phyloP scores from a whole-genome alignment of 2,113 vertebrate species.

The Ascaphus truei region DNA sequence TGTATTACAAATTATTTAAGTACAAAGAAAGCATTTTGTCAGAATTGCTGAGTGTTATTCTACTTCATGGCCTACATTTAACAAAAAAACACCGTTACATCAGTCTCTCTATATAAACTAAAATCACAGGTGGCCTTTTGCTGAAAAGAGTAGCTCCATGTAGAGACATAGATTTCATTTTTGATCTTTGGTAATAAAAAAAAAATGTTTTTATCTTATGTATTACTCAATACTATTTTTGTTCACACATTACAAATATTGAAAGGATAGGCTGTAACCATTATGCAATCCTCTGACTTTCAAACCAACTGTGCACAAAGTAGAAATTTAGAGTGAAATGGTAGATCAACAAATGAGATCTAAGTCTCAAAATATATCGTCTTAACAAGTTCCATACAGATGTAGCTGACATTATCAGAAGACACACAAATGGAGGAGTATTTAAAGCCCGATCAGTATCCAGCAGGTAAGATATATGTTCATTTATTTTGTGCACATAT shows the following conservation, averaged over 20 bases:
- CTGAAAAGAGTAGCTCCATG: conserved; percentile 18
- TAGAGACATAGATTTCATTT: conserved; percentile 32
- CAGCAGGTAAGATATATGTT: conserved; percentile 73
- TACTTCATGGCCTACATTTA: conserved; percentile 15
- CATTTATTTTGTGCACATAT: neutral
- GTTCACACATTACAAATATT: conserved; percentile 21
- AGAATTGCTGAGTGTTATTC: neutral
- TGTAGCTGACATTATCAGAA: conserved; percentile 73
- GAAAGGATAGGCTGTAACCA: conserved; percentile 15
- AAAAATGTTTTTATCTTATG: conserved; percentile 19
- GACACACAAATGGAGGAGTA: conserved; percentile 64
- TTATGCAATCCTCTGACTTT: conserved; percentile 23
- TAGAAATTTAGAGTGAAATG: conserved; percentile 6
- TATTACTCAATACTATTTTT: conserved; percentile 30
- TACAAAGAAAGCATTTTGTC: conserved; percentile 28
- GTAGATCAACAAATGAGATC: neutral
- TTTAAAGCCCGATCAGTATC: conserved; percentile 77
- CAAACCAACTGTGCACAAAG: neutral
- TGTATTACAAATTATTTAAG: conserved; percentile 16
- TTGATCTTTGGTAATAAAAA: conserved; percentile 33
- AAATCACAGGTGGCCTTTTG: conserved; percentile 26
- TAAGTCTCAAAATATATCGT: conserved; percentile 34
- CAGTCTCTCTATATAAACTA: conserved; percentile 27
- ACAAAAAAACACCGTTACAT: conserved; percentile 23
- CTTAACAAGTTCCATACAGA: conserved; percentile 78